Percentiles rank a stretch among this genome's conserved stretches.
Conservation (phyloP, 2,797 vertebrate genomes). For the Spondyliosoma cantharus region DNA sequence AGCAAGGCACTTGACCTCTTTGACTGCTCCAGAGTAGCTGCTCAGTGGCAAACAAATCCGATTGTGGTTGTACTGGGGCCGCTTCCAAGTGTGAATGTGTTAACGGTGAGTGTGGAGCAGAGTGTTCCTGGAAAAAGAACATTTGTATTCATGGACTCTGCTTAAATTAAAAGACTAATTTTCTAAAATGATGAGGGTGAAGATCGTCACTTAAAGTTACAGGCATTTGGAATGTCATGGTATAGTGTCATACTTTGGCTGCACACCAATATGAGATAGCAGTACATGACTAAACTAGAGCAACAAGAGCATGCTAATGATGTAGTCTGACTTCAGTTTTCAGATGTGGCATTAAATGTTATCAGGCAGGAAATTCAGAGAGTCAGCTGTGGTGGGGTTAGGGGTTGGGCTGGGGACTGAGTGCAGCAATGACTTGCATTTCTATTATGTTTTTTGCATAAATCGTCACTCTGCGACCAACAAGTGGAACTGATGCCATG, state of each 20-base stretch:
- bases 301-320: constrained; percentile 5
- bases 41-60: constrained; percentile 1
- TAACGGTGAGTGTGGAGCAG: constrained; percentile 7
- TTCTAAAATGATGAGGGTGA: background rate
- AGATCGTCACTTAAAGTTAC: background rate
- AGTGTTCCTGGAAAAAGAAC: constrained; percentile 21
- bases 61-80: constrained; percentile 6
- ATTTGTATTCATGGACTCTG: background rate
- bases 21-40: background rate
- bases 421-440: constrained; percentile 58
- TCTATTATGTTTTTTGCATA: constrained; percentile 64
- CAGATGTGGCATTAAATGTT: constrained; percentile 7
- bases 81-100: constrained; percentile 22
- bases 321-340: constrained; percentile 14
- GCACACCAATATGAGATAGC: background rate
- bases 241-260: background rate
- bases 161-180: constrained; percentile 4
- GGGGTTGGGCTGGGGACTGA: constrained; percentile 12
- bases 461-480: constrained; percentile 66
- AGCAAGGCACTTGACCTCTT: constrained; percentile 19
- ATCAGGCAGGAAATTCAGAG: constrained; percentile 16
- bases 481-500: constrained; percentile 74
- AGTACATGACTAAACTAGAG: constrained; percentile 3
- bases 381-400: constrained; percentile 7
- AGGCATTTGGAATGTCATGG: background rate